These are phyloP conservation scores for Trachemys scripta DNA, from an alignment of 2,113 vertebrate genomes.

Conservation along the genomic window DNA sequence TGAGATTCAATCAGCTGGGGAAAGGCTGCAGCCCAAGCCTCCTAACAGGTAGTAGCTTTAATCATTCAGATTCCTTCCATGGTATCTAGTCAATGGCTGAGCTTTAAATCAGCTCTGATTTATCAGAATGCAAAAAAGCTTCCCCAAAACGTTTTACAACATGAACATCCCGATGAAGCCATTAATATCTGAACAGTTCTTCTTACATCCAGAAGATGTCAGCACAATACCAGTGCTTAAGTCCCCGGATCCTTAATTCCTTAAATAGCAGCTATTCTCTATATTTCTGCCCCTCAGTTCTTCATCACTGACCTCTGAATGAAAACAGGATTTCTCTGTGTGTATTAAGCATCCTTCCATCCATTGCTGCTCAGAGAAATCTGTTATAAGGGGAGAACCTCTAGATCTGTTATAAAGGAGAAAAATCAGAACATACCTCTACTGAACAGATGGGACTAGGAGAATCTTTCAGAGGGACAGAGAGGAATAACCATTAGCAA, in stretches of 20 bases:
- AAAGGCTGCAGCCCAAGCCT: neutral
- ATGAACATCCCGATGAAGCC: neutral
- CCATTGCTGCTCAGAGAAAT: neutral
- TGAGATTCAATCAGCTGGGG: neutral
- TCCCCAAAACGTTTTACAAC: neutral
- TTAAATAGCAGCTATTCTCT: neutral
- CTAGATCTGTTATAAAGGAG: neutral
- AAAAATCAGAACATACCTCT: neutral
- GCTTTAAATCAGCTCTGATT: accelerated
- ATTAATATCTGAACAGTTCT: neutral
- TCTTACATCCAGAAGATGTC: conserved; percentile 61
- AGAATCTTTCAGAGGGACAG: neutral
- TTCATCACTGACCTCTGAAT: neutral
- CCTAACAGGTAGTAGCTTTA: neutral
- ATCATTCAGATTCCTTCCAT: neutral
- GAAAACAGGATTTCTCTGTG: neutral
- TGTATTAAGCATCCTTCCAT: neutral
- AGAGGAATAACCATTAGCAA: neutral
- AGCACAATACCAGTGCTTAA: neutral
- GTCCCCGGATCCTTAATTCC: neutral
- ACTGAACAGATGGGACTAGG: neutral
- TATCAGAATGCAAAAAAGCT: accelerated
- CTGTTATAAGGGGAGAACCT: neutral
- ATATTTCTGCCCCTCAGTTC: neutral
- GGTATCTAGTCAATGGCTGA: neutral